Evolutionary conservation across 1,140 invertebrate species (phyloP), one percentile per base, ranked within the genome.

Genomic region (Helicoverpa armigera): DNA sequence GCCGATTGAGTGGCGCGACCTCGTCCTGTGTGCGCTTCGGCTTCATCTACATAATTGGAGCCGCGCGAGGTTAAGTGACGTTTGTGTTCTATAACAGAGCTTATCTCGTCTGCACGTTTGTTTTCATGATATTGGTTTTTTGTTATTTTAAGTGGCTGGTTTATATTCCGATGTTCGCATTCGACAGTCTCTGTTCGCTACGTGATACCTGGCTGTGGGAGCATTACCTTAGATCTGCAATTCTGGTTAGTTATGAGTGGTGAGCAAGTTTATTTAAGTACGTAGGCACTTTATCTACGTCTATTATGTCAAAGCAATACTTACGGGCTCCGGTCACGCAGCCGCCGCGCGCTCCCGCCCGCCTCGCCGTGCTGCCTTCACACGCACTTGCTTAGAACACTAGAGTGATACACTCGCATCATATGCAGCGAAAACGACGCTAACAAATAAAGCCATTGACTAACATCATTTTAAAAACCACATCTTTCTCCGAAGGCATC

Each of bases 231-330:
- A 23, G 23, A 61, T 61, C 11, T 61, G 23, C 31, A 31, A 58
- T 10, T 43, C 7, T 13, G 14, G 29, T 35, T 72, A 72, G 72
- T 58, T 48, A 74, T 74, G 31, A 16, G 53, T 67, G 35, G 60
- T 67, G 56, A 16, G 56, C 35, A 53, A 35, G 54, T 75, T 31
- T 35, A 61, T 77, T 53, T 65, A 75, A 50, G 75, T 67, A 65
- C 48, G 60, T 54, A 65, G 61, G 75, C 35, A 69, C 29, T 82
- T 77, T 82, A 76, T 82, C 61, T 82, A 54, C 60, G 83, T 80
- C 73, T 81, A 54, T 82, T 80, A 85, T 83, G 84, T 85, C 82
- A 85, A 87, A 85, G 86, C 81, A 82, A 85, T 87, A 86, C 77
- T 87, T 87, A 87, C 61, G 83, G 56, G 78, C 82, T 54, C 84